These are phyloP conservation scores for Cyclina sinensis DNA, from an alignment of 1,140 invertebrate genomes.

Conservation along the genomic window DNA sequence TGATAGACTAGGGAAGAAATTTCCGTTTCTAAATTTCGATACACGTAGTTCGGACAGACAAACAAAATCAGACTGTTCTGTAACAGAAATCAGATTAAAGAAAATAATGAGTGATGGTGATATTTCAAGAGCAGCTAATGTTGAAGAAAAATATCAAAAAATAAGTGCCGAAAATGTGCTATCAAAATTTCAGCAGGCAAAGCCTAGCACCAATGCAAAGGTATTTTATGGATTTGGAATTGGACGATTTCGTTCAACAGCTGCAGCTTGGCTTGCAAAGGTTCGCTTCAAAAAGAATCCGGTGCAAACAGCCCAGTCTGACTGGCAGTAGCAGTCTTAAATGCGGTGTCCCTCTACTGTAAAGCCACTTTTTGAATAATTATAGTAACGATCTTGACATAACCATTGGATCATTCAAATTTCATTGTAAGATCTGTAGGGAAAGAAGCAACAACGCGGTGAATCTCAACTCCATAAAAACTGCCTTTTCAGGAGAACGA, in stretches of 20 bases:
- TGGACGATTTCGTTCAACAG: neutral
- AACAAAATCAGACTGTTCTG: neutral
- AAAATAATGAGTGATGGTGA: neutral
- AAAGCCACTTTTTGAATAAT: no score
- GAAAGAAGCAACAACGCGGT: no score
- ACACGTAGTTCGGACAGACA: neutral
- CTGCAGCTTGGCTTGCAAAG: neutral
- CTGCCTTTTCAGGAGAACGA: no score
- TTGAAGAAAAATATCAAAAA: neutral
- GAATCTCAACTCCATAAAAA: no score
- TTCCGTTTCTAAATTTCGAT: constrained; percentile 48
- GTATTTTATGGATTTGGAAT: constrained; percentile 27
- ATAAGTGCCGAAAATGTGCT: neutral
- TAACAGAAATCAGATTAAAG: neutral
- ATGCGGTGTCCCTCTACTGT: no score
- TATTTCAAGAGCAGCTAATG: neutral
- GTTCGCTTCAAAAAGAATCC: constrained; percentile 11
- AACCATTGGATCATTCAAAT: no score
- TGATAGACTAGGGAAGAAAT: constrained; percentile 51
- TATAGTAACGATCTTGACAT: no score
- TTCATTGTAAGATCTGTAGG: no score
- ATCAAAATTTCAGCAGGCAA: neutral
- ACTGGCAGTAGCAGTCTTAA: no score
- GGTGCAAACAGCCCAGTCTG: constrained; percentile 2
- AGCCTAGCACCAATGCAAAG: neutral